Percentiles rank a stretch among this genome's conserved stretches.
phyloP scores from a whole-genome alignment of 2,113 vertebrate species.

The Tichodroma muraria region DNA sequence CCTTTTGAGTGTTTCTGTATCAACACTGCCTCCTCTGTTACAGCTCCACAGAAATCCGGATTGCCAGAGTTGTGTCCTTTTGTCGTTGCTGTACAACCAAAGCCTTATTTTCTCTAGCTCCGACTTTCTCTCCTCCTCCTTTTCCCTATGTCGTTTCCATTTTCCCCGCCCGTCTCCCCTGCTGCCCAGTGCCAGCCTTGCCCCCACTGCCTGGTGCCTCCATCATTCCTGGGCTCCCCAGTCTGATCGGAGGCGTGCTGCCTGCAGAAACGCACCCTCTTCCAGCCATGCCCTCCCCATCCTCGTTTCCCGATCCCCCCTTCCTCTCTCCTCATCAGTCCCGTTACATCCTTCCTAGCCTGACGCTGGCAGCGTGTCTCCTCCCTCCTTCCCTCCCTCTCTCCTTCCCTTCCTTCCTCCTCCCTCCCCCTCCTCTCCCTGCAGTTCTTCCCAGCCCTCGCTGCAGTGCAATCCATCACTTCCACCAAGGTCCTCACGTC shows the following conservation, averaged over 20 bases:
- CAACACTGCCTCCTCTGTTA: neutral
- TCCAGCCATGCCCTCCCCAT: neutral
- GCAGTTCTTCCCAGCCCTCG: conserved; percentile 30
- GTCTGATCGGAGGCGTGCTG: neutral
- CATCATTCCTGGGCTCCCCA: neutral
- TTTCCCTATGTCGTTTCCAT: neutral
- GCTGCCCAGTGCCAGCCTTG: neutral
- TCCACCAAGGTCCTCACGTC: neutral
- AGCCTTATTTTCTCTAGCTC: neutral
- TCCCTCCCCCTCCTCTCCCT: conserved; percentile 29
- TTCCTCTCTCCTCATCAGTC: neutral
- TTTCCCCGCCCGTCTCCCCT: neutral
- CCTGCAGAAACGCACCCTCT: neutral
- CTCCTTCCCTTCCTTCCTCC: conserved; percentile 5
- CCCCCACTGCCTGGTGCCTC: neutral
- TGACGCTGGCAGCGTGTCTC: conserved; percentile 32
- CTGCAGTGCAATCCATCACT: conserved; percentile 72
- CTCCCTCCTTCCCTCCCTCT: conserved; percentile 2
- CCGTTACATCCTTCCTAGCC: conserved; percentile 32
- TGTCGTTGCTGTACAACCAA: neutral
- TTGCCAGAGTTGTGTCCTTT: neutral
- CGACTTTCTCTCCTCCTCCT: neutral
- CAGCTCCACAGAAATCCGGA: neutral
- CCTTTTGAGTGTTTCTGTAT: neutral
- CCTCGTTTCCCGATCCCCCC: neutral